Evolutionary conservation across 2,888 invertebrate species (phyloP).

Genomic region (Trichopria drosophilae): DNA sequence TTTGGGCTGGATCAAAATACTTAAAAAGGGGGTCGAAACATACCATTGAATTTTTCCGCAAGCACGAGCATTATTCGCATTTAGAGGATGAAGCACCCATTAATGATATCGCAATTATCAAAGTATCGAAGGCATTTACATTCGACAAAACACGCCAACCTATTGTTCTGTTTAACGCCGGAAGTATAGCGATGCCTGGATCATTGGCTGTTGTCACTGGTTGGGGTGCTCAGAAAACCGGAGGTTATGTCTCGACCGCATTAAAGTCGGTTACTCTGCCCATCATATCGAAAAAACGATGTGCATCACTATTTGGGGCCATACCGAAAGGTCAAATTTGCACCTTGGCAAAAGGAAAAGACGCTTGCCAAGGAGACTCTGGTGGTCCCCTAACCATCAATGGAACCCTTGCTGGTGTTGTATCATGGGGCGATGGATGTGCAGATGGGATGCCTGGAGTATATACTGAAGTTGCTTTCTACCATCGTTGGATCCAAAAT

Average conservation of each 20-base stretch:
- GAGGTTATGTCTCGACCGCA: constrained; percentile 40
- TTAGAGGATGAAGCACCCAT: constrained; percentile 8
- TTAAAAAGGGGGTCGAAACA: constrained; percentile 57
- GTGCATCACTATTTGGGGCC: constrained; percentile 60
- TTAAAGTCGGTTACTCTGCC: constrained; percentile 63
- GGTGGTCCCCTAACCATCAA: constrained; percentile 60
- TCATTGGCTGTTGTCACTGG: constrained; percentile 32
- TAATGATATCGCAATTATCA: constrained; percentile 63
- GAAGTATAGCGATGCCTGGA: constrained; percentile 3
- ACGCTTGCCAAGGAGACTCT: constrained; percentile 59
- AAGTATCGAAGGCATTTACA: constrained; percentile 58
- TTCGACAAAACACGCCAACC: constrained; percentile 59
- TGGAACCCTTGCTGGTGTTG: constrained; percentile 58
- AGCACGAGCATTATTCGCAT: constrained; percentile 60
- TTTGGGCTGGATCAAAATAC: constrained; percentile 59
- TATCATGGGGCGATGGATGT: constrained; percentile 63
- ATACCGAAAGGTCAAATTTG: constrained; percentile 66
- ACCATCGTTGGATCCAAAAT: constrained; percentile 49
- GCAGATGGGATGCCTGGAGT: constrained; percentile 58
- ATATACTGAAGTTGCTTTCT: constrained; percentile 60
- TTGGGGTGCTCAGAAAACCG: constrained; percentile 36
- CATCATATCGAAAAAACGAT: constrained; percentile 60
- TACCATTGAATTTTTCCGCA: constrained; percentile 56
- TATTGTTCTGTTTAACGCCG: constrained; percentile 55
- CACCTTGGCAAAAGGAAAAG: constrained; percentile 63